A percentile compares a stretch with the other conserved stretches of the same genome.
These are phyloP conservation scores for Rapana venosa DNA, from an alignment of 2,888 invertebrate species.

Conservation along the genomic window DNA sequence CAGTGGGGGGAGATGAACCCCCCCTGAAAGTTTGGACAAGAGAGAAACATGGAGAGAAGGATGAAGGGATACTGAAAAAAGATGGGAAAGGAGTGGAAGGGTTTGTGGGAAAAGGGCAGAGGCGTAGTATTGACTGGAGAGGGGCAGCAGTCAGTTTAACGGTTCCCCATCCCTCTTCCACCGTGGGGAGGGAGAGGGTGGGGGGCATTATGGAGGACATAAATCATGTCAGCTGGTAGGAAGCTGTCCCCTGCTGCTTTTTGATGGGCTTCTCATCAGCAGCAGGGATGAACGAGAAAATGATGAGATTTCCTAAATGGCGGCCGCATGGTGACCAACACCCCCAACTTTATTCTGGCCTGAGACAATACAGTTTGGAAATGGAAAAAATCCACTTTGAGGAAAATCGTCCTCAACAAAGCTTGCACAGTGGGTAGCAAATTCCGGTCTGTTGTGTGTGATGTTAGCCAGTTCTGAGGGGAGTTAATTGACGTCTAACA, in stretches of 20 bases:
- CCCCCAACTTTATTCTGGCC: constrained; percentile 2
- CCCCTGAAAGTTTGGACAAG: constrained; percentile 19
- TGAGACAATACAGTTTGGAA: constrained; percentile 26
- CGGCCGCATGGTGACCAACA: not conserved
- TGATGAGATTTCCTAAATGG: constrained; percentile 32
- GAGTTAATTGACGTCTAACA: not conserved
- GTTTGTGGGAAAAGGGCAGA: not conserved
- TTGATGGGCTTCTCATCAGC: constrained; percentile 29
- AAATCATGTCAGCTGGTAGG: constrained; percentile 35
- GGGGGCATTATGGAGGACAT: constrained; percentile 12
- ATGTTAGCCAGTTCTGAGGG: not conserved
- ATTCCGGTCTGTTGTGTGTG: not conserved
- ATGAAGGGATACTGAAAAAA: not conserved
- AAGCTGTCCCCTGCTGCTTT: constrained; percentile 16
- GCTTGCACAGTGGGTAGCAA: not conserved
- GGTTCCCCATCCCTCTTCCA: not conserved
- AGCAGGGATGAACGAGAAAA: constrained; percentile 23
- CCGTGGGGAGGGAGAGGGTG: not conserved
- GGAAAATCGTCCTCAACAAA: not conserved
- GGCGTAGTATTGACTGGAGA: not conserved
- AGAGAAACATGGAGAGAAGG: constrained; percentile 1
- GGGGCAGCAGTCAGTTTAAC: constrained; percentile 27
- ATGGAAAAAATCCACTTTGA: not conserved
- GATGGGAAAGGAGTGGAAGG: not conserved
- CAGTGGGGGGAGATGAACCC: constrained; percentile 20